Percentiles rank a stretch among this genome's conserved stretches.
Evolutionary conservation across 2,113 vertebrate species (phyloP).

Genomic region (Amphiprion percula): DNA sequence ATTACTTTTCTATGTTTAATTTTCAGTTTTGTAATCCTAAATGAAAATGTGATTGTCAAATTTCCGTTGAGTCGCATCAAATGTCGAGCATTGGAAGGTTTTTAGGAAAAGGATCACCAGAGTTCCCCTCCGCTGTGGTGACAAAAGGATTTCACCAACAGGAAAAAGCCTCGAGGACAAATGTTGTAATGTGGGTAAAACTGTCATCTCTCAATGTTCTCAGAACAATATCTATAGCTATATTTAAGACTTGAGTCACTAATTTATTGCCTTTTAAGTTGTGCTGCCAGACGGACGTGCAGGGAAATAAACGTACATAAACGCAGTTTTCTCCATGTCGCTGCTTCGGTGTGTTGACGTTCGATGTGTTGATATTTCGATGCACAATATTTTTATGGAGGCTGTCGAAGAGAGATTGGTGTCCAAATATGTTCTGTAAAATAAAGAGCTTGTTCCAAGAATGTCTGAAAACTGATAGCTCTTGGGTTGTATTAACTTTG

Average conservation of each 20-base stretch:
- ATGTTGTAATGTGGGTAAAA: slow-evolving; percentile 38
- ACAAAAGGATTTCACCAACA: slow-evolving; percentile 20
- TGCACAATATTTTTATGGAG: slow-evolving; percentile 54
- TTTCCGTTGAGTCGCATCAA: background rate
- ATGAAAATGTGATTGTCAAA: slow-evolving; percentile 8
- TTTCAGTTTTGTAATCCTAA: slow-evolving; percentile 13
- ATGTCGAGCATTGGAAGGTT: background rate
- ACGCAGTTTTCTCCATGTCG: slow-evolving; percentile 6
- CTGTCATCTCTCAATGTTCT: slow-evolving; percentile 6
- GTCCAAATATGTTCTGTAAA: slow-evolving; percentile 43
- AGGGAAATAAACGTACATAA: slow-evolving; percentile 17
- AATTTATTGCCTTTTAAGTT: slow-evolving; percentile 69
- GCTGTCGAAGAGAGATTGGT: slow-evolving; percentile 9
- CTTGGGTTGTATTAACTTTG: background rate
- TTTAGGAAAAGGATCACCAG: background rate
- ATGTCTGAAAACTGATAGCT: slow-evolving; percentile 17
- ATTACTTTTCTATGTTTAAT: slow-evolving; percentile 16
- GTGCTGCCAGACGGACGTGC: slow-evolving; percentile 19
- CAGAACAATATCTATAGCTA: slow-evolving; percentile 19
- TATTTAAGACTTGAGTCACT: slow-evolving; percentile 49
- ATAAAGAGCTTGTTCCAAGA: slow-evolving; percentile 43
- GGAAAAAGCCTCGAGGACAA: background rate
- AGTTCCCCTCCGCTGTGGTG: slow-evolving; percentile 1
- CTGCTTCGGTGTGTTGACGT: slow-evolving; percentile 47
- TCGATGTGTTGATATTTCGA: slow-evolving; percentile 24